A percentile compares a stretch with the other conserved stretches of the same genome.
Evolutionary conservation across 2,113 vertebrate genomes (phyloP).

Genomic region (Ammospiza caudacuta): DNA sequence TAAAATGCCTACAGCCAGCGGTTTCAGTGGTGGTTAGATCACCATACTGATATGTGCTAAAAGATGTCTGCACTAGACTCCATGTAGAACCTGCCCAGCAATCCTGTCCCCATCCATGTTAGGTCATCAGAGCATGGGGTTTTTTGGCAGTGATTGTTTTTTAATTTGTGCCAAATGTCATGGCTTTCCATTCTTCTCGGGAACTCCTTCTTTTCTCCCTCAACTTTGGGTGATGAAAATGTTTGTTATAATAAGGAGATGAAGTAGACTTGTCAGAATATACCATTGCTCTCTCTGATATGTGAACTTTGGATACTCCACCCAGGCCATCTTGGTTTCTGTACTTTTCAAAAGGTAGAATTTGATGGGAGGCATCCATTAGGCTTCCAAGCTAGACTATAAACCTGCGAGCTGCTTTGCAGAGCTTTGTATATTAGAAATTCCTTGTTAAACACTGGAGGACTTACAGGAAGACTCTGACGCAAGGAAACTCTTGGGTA

Average conservation of each 20-base stretch:
- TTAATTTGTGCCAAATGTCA: background rate
- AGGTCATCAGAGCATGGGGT: rapidly evolving
- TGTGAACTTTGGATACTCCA: background rate
- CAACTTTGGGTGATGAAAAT: background rate
- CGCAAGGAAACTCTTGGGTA: background rate
- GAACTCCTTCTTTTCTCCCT: background rate
- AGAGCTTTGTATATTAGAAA: background rate
- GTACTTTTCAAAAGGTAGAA: background rate
- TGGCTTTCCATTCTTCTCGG: background rate
- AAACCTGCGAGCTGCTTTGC: background rate
- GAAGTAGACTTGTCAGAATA: background rate
- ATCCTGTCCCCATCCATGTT: background rate
- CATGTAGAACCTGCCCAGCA: background rate
- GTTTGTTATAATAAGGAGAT: background rate
- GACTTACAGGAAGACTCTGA: background rate
- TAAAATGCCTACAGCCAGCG: background rate
- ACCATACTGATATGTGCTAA: background rate
- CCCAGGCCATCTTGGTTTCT: background rate
- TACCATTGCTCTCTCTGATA: background rate
- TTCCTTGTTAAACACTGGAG: background rate
- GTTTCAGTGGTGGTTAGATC: background rate
- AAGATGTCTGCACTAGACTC: background rate
- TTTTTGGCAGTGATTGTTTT: background rate
- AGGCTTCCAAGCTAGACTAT: background rate
- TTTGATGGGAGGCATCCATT: background rate